Conservation (phyloP, 2,888 invertebrate species). For the Scrobipalpa atriplicella region DNA sequence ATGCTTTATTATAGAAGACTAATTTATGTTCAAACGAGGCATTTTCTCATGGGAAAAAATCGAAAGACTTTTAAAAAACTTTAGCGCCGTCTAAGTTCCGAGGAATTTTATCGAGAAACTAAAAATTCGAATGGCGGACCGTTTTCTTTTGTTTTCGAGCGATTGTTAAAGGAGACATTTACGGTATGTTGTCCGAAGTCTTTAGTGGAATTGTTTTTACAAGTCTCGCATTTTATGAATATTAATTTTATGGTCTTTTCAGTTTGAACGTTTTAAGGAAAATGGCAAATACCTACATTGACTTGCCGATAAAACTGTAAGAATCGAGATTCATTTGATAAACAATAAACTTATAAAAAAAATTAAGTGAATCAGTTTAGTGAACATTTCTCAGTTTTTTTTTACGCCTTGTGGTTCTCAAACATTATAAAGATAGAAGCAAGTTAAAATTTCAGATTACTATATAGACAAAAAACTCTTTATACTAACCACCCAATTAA, state of each 20-base stretch:
- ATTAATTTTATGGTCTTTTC: background rate
- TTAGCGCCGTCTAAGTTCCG: conserved; percentile 5
- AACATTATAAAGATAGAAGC: too few relatives aligned
- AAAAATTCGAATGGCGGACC: conserved; percentile 8
- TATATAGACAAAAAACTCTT: too few relatives aligned
- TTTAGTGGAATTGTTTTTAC: conserved; percentile 19
- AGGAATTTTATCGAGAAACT: conserved; percentile 17
- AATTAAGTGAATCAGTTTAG: too few relatives aligned
- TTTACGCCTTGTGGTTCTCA: too few relatives aligned
- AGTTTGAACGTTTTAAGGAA: background rate
- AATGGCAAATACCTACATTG: too few relatives aligned
- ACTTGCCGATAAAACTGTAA: too few relatives aligned
- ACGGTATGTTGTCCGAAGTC: conserved; percentile 31
- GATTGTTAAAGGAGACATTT: conserved; percentile 29
- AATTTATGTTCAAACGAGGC: conserved; percentile 39
- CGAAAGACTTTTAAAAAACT: background rate
- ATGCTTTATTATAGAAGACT: conserved; percentile 32
- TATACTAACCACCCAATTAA: too few relatives aligned
- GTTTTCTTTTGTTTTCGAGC: conserved; percentile 26
- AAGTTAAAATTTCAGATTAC: too few relatives aligned
- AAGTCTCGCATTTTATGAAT: background rate
- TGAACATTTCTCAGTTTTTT: too few relatives aligned
- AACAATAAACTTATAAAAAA: too few relatives aligned
- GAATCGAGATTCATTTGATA: too few relatives aligned
- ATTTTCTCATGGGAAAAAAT: conserved; percentile 49